Percentiles rank a stretch among this genome's conserved stretches.
phyloP scores from a whole-genome alignment of 2,888 invertebrate genomes.

The Trichopria drosophilae region DNA sequence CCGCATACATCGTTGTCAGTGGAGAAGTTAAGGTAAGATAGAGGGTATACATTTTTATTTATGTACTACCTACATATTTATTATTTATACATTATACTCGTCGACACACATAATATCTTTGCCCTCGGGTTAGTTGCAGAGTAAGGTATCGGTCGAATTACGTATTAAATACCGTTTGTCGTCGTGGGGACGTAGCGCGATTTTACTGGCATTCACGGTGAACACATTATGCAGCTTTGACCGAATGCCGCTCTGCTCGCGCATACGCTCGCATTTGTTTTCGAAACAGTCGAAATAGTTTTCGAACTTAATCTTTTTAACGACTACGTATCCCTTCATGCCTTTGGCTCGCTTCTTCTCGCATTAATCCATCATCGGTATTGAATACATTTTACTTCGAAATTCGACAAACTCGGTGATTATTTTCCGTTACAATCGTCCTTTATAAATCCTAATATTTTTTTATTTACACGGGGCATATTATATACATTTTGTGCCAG shows the following conservation, averaged over 20 bases:
- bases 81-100: neutral
- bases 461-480: slow-evolving; percentile 31
- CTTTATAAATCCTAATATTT: slow-evolving; percentile 47
- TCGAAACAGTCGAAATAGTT: slow-evolving; percentile 24
- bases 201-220: slow-evolving; percentile 11
- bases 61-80: neutral
- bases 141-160: slow-evolving; percentile 9
- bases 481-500: slow-evolving; percentile 22
- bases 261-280: neutral
- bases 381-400: slow-evolving; percentile 32
- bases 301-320: slow-evolving; percentile 23
- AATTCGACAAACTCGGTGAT: slow-evolving; percentile 42
- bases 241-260: slow-evolving; percentile 18
- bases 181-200: slow-evolving; percentile 17
- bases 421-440: slow-evolving; percentile 44
- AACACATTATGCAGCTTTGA: slow-evolving; percentile 12
- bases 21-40: too few relatives aligned
- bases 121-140: slow-evolving; percentile 29
- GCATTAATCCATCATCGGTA: slow-evolving; percentile 19
- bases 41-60: too few relatives aligned
- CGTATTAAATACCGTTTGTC: slow-evolving; percentile 14
- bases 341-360: slow-evolving; percentile 36
- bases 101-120: neutral
- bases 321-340: slow-evolving; percentile 13
- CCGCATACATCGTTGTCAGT: too few relatives aligned